These are phyloP conservation scores for Globodera rostochiensis DNA, from an alignment of 1,140 invertebrate genomes.

Conservation along the genomic window DNA sequence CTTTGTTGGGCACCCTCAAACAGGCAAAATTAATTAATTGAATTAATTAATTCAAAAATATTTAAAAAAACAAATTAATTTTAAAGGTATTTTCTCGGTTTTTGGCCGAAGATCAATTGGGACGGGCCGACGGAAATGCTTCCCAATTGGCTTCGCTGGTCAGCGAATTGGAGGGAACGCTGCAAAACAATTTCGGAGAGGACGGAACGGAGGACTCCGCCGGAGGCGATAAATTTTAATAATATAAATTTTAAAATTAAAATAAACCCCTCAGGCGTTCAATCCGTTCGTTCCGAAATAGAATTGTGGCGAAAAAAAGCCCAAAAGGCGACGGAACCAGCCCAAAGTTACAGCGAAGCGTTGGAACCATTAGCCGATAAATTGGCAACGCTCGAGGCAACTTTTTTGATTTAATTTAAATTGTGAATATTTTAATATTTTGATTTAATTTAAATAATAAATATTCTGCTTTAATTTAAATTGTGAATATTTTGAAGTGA, in stretches of 20 bases:
- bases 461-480: no score
- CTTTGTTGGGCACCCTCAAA: conserved; percentile 56
- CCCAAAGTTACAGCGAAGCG: conserved; percentile 38
- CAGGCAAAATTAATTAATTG: conserved; percentile 36
- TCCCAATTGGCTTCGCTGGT: conserved; percentile 34
- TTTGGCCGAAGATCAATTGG: conserved; percentile 17
- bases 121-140: not conserved
- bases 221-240: not conserved
- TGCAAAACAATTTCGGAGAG: conserved; percentile 15
- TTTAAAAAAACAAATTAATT: not conserved
- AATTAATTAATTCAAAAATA: not conserved
- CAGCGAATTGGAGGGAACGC: conserved; percentile 52
- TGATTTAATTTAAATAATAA: not conserved
- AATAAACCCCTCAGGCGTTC: conserved; percentile 42
- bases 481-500: no score
- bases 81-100: not conserved
- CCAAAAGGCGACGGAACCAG: conserved; percentile 25
- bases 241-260: conserved; percentile 12
- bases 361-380: conserved; percentile 49
- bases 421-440: not conserved
- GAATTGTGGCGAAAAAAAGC: conserved; percentile 42
- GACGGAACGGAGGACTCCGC: not conserved
- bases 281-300: conserved; percentile 54
- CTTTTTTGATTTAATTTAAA: not conserved
- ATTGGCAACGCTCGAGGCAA: conserved; percentile 26